Conservation (phyloP, 2,888 invertebrate genomes). For the Idaea aversata region DNA sequence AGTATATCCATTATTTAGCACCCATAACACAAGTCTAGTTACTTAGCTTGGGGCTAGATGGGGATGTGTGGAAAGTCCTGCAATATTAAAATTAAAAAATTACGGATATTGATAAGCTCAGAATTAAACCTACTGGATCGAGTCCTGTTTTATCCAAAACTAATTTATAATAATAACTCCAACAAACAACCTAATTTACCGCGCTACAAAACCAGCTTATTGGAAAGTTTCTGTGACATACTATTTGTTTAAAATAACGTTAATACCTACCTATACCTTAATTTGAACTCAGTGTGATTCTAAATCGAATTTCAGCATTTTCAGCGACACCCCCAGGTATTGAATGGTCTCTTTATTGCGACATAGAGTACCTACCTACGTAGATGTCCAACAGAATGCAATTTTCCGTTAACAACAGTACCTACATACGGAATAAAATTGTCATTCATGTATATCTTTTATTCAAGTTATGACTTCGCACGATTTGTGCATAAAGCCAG, state of each 20-base stretch:
- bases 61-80: too few relatives aligned
- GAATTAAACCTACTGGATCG: too few relatives aligned
- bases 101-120: too few relatives aligned
- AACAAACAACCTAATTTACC: neutral
- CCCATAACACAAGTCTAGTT: too few relatives aligned
- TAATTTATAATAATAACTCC: neutral
- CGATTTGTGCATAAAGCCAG: neutral
- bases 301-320: constrained; percentile 16
- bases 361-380: constrained; percentile 15
- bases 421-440: constrained; percentile 27
- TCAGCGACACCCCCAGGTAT: constrained; percentile 13
- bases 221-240: neutral
- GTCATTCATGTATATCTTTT: constrained; percentile 27
- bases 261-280: neutral
- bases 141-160: too few relatives aligned
- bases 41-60: too few relatives aligned
- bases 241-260: neutral
- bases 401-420: constrained; percentile 32
- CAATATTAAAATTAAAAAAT: too few relatives aligned
- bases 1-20: too few relatives aligned
- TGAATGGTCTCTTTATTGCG: constrained; percentile 17
- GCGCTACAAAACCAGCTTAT: neutral
- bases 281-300: neutral
- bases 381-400: constrained; percentile 24
- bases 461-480: constrained; percentile 27